These are phyloP conservation scores for Merodon equestris DNA, from an alignment of 2,888 invertebrate genomes.

Conservation along the genomic window DNA sequence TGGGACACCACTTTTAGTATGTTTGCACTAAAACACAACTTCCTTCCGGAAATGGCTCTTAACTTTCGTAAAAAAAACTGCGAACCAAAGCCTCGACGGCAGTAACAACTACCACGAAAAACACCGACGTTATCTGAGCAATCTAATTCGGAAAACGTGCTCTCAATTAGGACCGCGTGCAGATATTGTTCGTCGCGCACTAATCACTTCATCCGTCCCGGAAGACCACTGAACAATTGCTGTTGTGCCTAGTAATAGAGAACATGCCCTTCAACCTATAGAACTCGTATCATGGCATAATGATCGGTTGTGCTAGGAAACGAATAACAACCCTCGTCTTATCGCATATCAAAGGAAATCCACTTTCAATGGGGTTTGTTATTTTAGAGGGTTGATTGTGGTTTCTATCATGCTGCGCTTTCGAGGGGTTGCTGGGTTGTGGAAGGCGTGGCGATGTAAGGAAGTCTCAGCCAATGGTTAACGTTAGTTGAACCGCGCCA, in stretches of 20 bases:
- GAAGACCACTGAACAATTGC: conserved; percentile 48
- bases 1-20: conserved; percentile 16
- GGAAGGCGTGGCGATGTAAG: conserved; percentile 23
- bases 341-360: too few species aligned
- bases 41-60: conserved; percentile 26
- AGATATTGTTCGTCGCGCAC: conserved; percentile 52
- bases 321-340: conserved; percentile 37
- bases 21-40: conserved; percentile 29
- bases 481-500: not conserved
- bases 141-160: conserved; percentile 68
- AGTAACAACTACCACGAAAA: conserved; percentile 16
- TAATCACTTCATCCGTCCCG: conserved; percentile 55
- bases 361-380: conserved; percentile 30
- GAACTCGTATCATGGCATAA: conserved; percentile 8
- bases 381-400: conserved; percentile 48
- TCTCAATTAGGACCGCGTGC: conserved; percentile 61
- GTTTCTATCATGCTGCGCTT: conserved; percentile 35
- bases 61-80: conserved; percentile 9
- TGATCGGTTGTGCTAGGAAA: conserved; percentile 2
- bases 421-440: conserved; percentile 26
- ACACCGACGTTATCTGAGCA: conserved; percentile 50
- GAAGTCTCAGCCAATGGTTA: conserved; percentile 19
- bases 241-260: conserved; percentile 7
- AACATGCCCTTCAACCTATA: conserved; percentile 30
- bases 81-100: not conserved